phyloP scores from a whole-genome alignment of 1,140 invertebrate species.

The Ooceraea biroi region DNA sequence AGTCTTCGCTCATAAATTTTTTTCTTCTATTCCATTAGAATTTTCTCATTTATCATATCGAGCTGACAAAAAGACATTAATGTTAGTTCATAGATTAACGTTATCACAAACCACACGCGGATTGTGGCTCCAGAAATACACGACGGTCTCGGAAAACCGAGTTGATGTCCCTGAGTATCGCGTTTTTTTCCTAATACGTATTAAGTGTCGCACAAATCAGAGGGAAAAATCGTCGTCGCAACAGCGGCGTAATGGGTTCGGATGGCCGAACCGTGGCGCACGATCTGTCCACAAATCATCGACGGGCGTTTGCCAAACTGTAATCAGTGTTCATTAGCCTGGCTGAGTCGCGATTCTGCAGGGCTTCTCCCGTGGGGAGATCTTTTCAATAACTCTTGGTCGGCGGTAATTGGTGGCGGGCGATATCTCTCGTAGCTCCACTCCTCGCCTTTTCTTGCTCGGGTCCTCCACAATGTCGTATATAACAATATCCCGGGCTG shows the following conservation, averaged over 20 bases:
- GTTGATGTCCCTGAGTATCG: neutral
- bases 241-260: conserved; percentile 16
- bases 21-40: neutral
- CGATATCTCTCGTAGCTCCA: conserved; percentile 81
- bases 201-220: conserved; percentile 28
- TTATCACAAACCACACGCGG: neutral
- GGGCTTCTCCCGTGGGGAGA: conserved; percentile 80
- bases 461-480: conserved; percentile 81
- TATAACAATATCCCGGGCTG: conserved; percentile 85
- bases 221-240: conserved; percentile 47
- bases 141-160: neutral
- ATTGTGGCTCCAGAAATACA: neutral
- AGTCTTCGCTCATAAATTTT: neutral
- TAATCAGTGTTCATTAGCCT: conserved; percentile 86
- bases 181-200: conserved; percentile 16
- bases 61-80: no score
- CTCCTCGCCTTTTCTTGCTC: conserved; percentile 74
- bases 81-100: neutral
- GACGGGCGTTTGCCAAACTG: conserved; percentile 78
- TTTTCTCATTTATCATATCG: neutral
- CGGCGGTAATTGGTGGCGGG: conserved; percentile 83
- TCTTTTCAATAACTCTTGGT: conserved; percentile 86
- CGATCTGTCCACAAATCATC: conserved; percentile 81
- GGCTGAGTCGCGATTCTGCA: conserved; percentile 78
- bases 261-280: conserved; percentile 10